A percentile compares a stretch with the other conserved stretches of the same genome.
Evolutionary conservation across 2,888 invertebrate species (phyloP).

Genomic region (Gastrophysa polygoni): DNA sequence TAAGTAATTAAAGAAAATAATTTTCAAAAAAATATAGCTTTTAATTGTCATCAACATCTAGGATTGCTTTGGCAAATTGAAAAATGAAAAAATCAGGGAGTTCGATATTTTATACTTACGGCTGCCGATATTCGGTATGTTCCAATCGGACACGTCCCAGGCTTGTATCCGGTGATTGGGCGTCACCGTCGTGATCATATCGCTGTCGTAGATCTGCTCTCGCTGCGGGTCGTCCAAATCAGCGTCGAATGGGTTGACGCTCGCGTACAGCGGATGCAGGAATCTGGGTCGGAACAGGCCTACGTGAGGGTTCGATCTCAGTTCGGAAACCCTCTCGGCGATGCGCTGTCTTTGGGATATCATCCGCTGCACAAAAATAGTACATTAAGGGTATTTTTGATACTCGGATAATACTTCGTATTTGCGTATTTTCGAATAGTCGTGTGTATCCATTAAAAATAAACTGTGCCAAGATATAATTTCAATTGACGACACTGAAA

Average conservation of each 20-base stretch:
- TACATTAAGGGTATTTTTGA: too few relatives aligned
- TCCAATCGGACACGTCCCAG: constrained; percentile 78
- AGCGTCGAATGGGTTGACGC: constrained; percentile 54
- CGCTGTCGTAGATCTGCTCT: constrained; percentile 55
- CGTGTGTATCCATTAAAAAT: too few relatives aligned
- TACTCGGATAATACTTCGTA: too few relatives aligned
- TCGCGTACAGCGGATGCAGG: constrained; percentile 60
- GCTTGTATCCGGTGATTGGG: constrained; percentile 81
- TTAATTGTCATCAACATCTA: too few relatives aligned
- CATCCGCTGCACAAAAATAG: constrained; percentile 31
- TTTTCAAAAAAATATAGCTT: too few relatives aligned
- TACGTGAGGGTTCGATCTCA: constrained; percentile 42
- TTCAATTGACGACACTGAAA: too few relatives aligned
- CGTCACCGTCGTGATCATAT: constrained; percentile 63
- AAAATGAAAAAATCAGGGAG: too few relatives aligned
- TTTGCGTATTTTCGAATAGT: too few relatives aligned
- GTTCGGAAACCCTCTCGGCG: constrained; percentile 49
- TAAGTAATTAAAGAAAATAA: too few relatives aligned
- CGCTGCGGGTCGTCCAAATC: constrained; percentile 55
- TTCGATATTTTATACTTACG: constrained; percentile 66
- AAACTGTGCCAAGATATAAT: too few relatives aligned
- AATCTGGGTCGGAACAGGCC: constrained; percentile 55
- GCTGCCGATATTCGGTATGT: constrained; percentile 75
- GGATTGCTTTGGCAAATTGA: too few relatives aligned
- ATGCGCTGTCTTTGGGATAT: constrained; percentile 46